Evolutionary conservation across 2,797 vertebrate species (phyloP), one percentile per base, ranked within the genome.

Genomic region (Schizothorax lantsangensis): DNA sequence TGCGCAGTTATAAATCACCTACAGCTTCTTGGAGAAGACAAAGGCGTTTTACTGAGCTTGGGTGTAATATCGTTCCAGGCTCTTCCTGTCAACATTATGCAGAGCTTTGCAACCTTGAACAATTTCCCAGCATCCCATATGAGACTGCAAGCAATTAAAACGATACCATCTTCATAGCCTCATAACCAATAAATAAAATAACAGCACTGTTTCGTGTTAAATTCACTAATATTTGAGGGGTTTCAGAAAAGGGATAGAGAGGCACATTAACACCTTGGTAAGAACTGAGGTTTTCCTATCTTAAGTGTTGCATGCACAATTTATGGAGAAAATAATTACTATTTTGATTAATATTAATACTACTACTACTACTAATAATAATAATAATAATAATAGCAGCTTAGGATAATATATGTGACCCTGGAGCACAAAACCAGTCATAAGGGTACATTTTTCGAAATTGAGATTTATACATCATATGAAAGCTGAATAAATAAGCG

Each of bases 71-170:
- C 95, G 94, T 95, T 94, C 68, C 64, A 77, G 88, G 73, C 81
- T 87, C 94, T 94, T 94, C 94, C 93, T 95, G 92, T 93, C 92
- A 88, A 94, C 93, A 94, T 95, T 96, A 94, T 96, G 95, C 95
- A 96, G 95, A 95, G 96, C 95, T 94, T 93, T 96, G 96, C 95
- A 96, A 95, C 95, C 95, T 94, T 92, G 93, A 94, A 95, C 93
- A 95, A 95, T 95, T 95, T 96, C 96, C 89, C 92, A 71, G 94
- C 94, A 95, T 95, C 94, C 94, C 94, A 92, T 91, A 93, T 94
- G 95, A 91, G 93, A 95, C 91, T 92, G 93, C 94, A 94, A 93
- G 95, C 96, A 96, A 96, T 96, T 96, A 96, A 96, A 95, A 95
- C 93, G 94, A 96, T 96, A 96, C 77, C 95, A 95, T 96, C 95